Conservation (phyloP, 2,797 vertebrate genomes). For the Siniperca scherzeri region DNA sequence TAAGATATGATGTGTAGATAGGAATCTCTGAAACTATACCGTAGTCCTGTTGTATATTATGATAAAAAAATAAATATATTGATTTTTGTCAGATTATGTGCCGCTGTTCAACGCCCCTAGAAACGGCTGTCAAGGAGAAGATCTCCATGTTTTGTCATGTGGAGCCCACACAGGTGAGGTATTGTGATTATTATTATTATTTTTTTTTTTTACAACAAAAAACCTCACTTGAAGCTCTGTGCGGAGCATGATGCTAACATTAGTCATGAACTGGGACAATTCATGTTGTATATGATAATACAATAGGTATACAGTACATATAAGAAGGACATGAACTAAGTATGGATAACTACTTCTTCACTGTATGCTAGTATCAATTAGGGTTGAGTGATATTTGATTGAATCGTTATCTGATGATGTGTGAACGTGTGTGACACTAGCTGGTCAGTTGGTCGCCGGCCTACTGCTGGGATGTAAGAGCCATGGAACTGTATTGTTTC, state of each 20-base stretch:
- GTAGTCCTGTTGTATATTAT: not conserved
- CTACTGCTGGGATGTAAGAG: not conserved
- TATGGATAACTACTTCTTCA: too few relatives aligned
- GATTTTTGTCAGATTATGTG: constrained; percentile 90
- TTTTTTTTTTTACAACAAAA: not conserved
- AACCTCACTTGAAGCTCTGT: not conserved
- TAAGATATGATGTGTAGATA: not conserved
- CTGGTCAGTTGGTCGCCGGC: not conserved
- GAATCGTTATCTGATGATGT: not conserved
- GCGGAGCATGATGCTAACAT: not conserved
- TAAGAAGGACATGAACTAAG: not conserved
- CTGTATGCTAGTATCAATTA: not conserved
- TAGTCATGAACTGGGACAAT: not conserved
- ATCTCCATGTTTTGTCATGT: constrained; percentile 99
- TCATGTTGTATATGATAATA: not conserved
- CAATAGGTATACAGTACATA: not conserved
- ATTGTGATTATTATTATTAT: not conserved
- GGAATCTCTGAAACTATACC: not conserved
- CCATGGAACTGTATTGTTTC: not conserved
- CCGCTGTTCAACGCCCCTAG: constrained; percentile 91
- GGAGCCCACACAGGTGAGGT: constrained; percentile 92
- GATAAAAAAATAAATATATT: not conserved
- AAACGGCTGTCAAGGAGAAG: constrained; percentile 96
- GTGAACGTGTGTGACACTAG: not conserved
- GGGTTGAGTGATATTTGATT: not conserved